phyloP scores from a whole-genome alignment of 2,113 vertebrate genomes.

The Galbula dea region DNA sequence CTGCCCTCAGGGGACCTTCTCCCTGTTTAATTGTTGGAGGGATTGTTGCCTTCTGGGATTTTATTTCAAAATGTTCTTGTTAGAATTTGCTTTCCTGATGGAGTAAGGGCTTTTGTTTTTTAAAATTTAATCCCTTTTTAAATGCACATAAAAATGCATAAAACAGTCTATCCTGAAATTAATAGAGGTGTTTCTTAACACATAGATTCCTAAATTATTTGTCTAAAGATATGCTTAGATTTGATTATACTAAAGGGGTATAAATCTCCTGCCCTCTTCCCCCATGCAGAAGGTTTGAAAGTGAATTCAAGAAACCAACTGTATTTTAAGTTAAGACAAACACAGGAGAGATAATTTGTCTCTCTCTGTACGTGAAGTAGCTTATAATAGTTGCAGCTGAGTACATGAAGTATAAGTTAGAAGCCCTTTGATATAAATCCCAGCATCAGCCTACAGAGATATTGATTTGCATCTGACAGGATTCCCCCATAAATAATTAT shows the following conservation, averaged over 20 bases:
- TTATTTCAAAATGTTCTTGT: slow-evolving; percentile 74
- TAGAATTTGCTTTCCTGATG: slow-evolving; percentile 62
- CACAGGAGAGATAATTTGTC: slow-evolving; percentile 71
- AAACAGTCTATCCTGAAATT: slow-evolving; percentile 64
- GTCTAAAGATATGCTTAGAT: slow-evolving; percentile 73
- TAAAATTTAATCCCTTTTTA: not conserved
- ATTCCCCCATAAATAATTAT: slow-evolving; percentile 75
- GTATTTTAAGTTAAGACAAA: slow-evolving; percentile 78
- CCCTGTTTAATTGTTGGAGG: slow-evolving; percentile 77
- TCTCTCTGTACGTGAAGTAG: slow-evolving; percentile 76
- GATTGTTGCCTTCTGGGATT: slow-evolving; percentile 76
- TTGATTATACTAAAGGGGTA: slow-evolving; percentile 70
- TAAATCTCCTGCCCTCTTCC: slow-evolving; percentile 66
- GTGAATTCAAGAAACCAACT: slow-evolving; percentile 67
- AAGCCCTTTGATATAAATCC: slow-evolving; percentile 75
- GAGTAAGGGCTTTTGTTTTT: slow-evolving; percentile 20
- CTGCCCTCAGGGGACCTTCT: slow-evolving; percentile 75
- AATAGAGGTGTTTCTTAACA: slow-evolving; percentile 70
- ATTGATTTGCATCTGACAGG: slow-evolving; percentile 72
- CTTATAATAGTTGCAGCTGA: slow-evolving; percentile 71
- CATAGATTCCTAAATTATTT: slow-evolving; percentile 73
- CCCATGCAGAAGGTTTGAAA: slow-evolving; percentile 41
- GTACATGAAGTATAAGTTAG: slow-evolving; percentile 74
- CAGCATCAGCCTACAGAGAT: slow-evolving; percentile 63
- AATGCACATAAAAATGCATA: slow-evolving; percentile 57